Evolutionary conservation across 2,888 invertebrate species (phyloP), one percentile per base, ranked within the genome.

Genomic region (Gasteruption jaculator): DNA sequence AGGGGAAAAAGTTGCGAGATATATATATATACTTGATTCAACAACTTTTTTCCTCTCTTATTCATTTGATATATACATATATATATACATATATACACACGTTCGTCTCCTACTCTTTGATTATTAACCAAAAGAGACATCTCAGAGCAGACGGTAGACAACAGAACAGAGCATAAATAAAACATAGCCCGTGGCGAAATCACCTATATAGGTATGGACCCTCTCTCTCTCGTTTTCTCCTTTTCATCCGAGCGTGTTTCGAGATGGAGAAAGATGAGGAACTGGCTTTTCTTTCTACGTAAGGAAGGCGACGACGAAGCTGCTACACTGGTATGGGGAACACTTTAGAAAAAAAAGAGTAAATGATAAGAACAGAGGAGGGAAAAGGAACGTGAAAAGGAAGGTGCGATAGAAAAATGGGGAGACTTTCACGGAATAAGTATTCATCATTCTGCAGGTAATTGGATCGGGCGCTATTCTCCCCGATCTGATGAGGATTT

Each of bases 401-500:
- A 32, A 11, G 25, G 36, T 19, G 31, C 22, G 26, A 32, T 35
- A 38, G 36, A 41, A 41, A 33, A 15, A 49, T 48, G 38, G 33
- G 36, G 41, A 47, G 43, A 45, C 35, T 48, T 51, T 54, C 46
- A 45, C 48, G 51, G 47, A 57, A 63, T 57, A 55, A 58, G 56
- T 58, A 60, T 59, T 63, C 57, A 60, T 53, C 54, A 52, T 54
- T 50, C 52, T 54, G 52, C 48, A 49, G 53, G 57, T 65, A 63
- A 64, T 61, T 61, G 61, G 60, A 63, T 61, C 54, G 55, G 50
- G 47, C 53, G 50, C 41, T 42, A 19, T 33, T 50, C 48, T 53
- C 48, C 49, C 49, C 56, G 36, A 57, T 57, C 54, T 53, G 61
- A 62, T 56, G 55, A 63, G 56, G 57, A 61, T 61, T 63, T 60